Base-by-base conservation (phyloP, 1,140 invertebrate genomes). In the fruit fly (Drosophila melanogaster) region DNA sequence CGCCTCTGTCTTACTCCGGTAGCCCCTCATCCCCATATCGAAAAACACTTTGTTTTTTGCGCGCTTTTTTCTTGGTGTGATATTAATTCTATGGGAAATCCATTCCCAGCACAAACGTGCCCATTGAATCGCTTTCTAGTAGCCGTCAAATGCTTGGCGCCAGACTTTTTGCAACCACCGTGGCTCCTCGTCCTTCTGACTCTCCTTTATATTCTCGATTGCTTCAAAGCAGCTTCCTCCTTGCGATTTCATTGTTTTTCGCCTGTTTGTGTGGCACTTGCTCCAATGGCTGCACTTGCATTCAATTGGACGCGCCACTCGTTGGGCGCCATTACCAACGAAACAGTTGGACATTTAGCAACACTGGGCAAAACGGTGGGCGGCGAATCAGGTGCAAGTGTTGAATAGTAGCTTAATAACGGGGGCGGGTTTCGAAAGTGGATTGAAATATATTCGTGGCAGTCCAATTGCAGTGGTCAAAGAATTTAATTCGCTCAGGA, bases 41-140 rank as follows among this genome's bases (percentile, higher is more conserved):
- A 8, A 47, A 15, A 8, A 10, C 30, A 11, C 47, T 33, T 55
- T 64, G 5, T 47, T 61, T 62, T 46, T 22, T 30, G 30, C 15
- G 71, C 26, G 51, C 35, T 75, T 55, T 75, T 76, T 47, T 64
- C 66, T 77, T 77, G 65, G 81, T 74, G 76, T 85, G 73, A 86
- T 85, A 86, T 85, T 85, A 85, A 85, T 85, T 87, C 83, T 74
- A 85, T 85, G 81, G 71, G 79, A 87, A 85, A 86, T 79, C 79
- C 81, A 73, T 75, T 83, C 61, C 59, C 62, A 79, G 62, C 77
- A 79, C 80, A 84, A 84, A 77, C 81, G 81, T 84, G 81, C 77
- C 71, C 80, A 84, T 84, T 85, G 77, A 85, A 80, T 66, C 71
- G 80, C 66, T 26, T 30, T 66, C 83, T 26, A 65, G 65, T 47